Evolutionary conservation across 1,140 invertebrate genomes (phyloP).

Genomic region (Halyomorpha halys): DNA sequence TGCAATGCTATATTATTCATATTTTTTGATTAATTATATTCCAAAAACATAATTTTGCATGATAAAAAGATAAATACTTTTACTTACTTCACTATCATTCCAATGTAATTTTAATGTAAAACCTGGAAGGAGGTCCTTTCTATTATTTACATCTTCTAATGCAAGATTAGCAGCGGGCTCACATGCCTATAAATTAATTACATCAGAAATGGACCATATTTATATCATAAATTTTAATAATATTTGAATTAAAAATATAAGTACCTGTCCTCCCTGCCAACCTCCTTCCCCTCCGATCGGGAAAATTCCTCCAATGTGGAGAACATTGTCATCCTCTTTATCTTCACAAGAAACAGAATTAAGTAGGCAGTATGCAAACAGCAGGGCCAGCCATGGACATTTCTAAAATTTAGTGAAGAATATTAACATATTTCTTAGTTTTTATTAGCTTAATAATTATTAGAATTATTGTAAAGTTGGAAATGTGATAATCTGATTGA

Average conservation of each 20-base stretch:
- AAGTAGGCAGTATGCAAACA: too few species aligned
- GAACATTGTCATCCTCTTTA: constrained; percentile 48
- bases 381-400: too few species aligned
- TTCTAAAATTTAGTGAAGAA: too few species aligned
- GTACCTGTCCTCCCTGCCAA: constrained; percentile 83
- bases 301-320: constrained; percentile 97
- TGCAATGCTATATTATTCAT: too few species aligned
- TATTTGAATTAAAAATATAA: background rate
- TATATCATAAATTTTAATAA: background rate
- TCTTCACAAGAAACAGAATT: background rate
- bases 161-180: constrained; percentile 92
- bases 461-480: too few species aligned
- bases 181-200: constrained; percentile 50
- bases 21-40: too few species aligned
- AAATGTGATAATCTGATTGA: too few species aligned
- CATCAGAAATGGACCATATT: background rate
- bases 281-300: constrained; percentile 90
- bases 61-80: background rate
- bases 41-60: too few species aligned
- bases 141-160: constrained; percentile 88
- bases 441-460: too few species aligned
- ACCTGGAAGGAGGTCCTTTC: constrained; percentile 78
- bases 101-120: constrained; percentile 85
- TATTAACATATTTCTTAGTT: too few species aligned
- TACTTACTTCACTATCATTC: constrained; percentile 92